Percentiles rank a stretch among this genome's conserved stretches.
Evolutionary conservation across 2,888 invertebrate species (phyloP).

Genomic region (Drosophila sordidula): DNA sequence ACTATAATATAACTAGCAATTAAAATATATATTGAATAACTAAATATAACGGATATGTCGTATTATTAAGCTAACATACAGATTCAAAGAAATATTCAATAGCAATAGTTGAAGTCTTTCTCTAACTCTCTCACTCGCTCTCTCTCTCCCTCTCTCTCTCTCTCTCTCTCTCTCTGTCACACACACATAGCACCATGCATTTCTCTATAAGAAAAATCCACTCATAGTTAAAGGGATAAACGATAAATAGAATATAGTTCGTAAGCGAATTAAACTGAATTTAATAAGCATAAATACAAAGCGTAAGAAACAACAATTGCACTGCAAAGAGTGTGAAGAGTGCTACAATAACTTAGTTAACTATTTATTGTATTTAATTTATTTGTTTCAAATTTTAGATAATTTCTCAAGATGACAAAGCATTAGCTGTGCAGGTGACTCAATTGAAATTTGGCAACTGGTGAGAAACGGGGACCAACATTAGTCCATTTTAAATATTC

Average conservation of each 20-base stretch:
- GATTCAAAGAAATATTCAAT: conserved; percentile 22
- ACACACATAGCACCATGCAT: conserved; percentile 8
- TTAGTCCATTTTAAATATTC: conserved; percentile 44
- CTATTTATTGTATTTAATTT: conserved; percentile 27
- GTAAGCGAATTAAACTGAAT: conserved; percentile 68
- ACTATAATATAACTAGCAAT: conserved; percentile 37
- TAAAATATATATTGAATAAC: conserved; percentile 20
- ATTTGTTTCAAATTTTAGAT: not conserved
- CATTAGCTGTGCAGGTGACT: conserved; percentile 17
- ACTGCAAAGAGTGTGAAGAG: conserved; percentile 31
- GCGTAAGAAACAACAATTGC: conserved; percentile 13
- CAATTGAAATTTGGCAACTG: conserved; percentile 4
- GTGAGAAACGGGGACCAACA: conserved; percentile 43
- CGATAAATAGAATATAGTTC: conserved; percentile 53
- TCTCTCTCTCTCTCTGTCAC: conserved; percentile 13
- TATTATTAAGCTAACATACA: conserved; percentile 22
- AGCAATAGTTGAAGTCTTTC: conserved; percentile 25
- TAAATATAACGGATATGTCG: conserved; percentile 34
- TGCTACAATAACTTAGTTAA: conserved; percentile 57
- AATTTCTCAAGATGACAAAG: not conserved
- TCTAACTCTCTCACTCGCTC: conserved; percentile 2
- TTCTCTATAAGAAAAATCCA: conserved; percentile 24
- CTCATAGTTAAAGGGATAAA: conserved; percentile 70
- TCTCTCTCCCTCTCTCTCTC: conserved; percentile 1
- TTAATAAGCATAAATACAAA: conserved; percentile 46